These are phyloP conservation scores for Bagarius yarrelli DNA, from an alignment of 2,113 vertebrate species.

Conservation along the genomic window DNA sequence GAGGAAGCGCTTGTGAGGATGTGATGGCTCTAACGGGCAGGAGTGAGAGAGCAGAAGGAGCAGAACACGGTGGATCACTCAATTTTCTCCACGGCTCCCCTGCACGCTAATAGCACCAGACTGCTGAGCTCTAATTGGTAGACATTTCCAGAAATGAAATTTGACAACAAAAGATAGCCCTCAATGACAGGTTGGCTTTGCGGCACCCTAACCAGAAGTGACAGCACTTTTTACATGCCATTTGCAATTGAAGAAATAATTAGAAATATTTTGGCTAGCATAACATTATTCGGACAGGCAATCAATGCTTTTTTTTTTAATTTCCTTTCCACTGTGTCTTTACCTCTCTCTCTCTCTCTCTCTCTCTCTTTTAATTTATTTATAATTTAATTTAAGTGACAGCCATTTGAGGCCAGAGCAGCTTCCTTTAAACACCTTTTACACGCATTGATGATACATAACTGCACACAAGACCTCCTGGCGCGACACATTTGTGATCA, in stretches of 20 bases:
- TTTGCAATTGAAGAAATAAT: constrained; percentile 68
- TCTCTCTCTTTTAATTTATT: constrained; percentile 49
- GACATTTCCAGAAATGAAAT: constrained; percentile 74
- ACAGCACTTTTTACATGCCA: constrained; percentile 74
- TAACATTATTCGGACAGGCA: constrained; percentile 63
- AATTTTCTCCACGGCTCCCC: constrained; percentile 26
- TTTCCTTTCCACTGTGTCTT: constrained; percentile 24
- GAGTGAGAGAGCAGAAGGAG: background rate
- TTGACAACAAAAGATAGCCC: constrained; percentile 81
- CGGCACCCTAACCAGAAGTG: constrained; percentile 81
- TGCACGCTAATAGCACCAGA: constrained; percentile 37
- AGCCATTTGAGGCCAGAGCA: constrained; percentile 24
- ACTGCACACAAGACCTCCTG: constrained; percentile 1
- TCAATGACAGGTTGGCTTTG: constrained; percentile 64
- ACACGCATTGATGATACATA: background rate
- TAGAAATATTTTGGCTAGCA: constrained; percentile 64
- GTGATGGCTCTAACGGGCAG: constrained; percentile 2
- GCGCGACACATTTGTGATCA: constrained; percentile 17
- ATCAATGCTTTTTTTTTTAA: constrained; percentile 50
- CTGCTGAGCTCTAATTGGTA: constrained; percentile 59
- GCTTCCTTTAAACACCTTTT: constrained; percentile 45
- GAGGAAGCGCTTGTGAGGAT: background rate
- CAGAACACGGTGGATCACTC: constrained; percentile 35
- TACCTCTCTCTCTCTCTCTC: constrained; percentile 14
- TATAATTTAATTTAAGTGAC: constrained; percentile 28